These are phyloP conservation scores for Sphyrna mokarran DNA, from an alignment of 2,113 vertebrate species.

Conservation along the genomic window DNA sequence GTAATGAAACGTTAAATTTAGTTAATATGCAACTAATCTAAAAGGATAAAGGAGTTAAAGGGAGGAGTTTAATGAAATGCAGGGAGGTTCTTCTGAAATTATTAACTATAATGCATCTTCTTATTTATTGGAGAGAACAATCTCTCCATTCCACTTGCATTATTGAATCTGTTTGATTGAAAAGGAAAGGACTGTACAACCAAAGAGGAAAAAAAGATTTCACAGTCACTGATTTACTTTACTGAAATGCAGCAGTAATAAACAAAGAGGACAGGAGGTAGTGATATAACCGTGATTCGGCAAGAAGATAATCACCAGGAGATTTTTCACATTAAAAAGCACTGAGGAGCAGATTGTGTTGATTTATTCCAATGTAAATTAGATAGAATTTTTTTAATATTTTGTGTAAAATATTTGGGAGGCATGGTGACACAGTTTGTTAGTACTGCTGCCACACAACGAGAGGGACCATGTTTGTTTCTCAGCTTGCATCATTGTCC, in stretches of 20 bases:
- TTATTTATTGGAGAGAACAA: not conserved
- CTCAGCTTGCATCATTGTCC: too few species aligned
- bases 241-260: not conserved
- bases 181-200: not conserved
- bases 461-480: too few species aligned
- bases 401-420: not conserved
- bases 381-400: not conserved
- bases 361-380: not conserved
- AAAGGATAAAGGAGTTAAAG: conserved; percentile 18
- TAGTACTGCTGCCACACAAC: too few species aligned
- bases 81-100: not conserved
- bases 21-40: conserved; percentile 22
- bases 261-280: not conserved
- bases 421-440: too few species aligned
- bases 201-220: not conserved
- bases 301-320: not conserved
- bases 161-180: not conserved
- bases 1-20: conserved; percentile 24
- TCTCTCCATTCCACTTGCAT: not conserved
- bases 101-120: too few species aligned
- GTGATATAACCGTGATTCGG: not conserved
- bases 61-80: not conserved
- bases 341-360: not conserved
- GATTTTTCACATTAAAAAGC: not conserved
- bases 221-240: not conserved